These are phyloP conservation scores for Pristionchus entomophagus DNA, from an alignment of 2,888 invertebrate species.

Conservation along the genomic window DNA sequence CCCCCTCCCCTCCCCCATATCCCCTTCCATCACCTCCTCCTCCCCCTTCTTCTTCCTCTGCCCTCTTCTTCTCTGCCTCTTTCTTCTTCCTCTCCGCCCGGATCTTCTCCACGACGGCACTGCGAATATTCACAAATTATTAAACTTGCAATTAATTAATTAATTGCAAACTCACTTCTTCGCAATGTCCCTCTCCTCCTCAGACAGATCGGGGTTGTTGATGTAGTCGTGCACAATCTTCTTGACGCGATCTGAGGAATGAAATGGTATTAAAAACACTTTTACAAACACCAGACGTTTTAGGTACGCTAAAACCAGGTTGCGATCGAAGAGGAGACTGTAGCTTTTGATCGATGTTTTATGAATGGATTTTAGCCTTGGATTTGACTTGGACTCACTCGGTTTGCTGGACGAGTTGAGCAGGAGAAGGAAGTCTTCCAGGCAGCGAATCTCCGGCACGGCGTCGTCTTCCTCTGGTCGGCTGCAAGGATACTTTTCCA, in stretches of 20 bases:
- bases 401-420: conserved; percentile 42
- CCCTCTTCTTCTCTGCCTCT: not conserved
- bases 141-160: not conserved
- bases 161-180: not conserved
- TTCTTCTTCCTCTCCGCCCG: conserved; percentile 21
- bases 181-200: not conserved
- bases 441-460: not conserved
- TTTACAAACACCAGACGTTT: no score
- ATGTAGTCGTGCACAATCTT: not conserved
- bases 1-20: not conserved
- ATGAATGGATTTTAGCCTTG: no score
- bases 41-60: not conserved
- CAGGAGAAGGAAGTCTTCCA: conserved; percentile 40
- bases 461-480: conserved; percentile 4
- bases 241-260: not conserved
- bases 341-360: no score
- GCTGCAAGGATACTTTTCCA: not conserved
- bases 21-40: not conserved
- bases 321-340: no score
- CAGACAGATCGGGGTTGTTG: not conserved
- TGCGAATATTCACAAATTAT: not conserved
- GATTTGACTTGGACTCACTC: no score
- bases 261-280: no score
- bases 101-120: conserved; percentile 38
- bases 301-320: no score